Conservation (phyloP, 2,888 invertebrate species). For the Pollenia griseotomentosa region DNA sequence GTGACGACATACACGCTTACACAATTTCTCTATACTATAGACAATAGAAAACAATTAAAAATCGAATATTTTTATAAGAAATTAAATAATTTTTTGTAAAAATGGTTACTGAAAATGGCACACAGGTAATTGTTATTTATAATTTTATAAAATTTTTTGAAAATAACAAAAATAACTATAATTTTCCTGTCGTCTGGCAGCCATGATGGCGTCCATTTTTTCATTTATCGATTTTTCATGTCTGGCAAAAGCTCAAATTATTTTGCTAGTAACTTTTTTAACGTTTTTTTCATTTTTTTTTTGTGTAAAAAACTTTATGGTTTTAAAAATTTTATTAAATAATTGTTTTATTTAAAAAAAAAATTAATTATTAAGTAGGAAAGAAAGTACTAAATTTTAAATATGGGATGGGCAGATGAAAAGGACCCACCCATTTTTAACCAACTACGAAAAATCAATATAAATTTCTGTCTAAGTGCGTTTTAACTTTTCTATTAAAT, state of each 20-base stretch:
- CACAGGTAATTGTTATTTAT: conserved; percentile 80
- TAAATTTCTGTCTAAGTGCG: neutral
- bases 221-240: conserved; percentile 82
- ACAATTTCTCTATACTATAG: conserved; percentile 82
- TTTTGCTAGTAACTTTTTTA: neutral
- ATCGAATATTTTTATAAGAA: conserved; percentile 42
- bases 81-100: conserved; percentile 73
- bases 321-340: too few relatives aligned
- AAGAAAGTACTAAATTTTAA: neutral
- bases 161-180: conserved; percentile 37
- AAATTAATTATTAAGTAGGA: neutral
- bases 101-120: conserved; percentile 85
- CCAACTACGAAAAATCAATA: conserved; percentile 61
- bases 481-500: neutral
- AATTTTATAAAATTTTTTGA: conserved; percentile 8
- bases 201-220: conserved; percentile 83
- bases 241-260: conserved; percentile 52
- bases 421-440: conserved; percentile 74
- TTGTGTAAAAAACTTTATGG: too few relatives aligned
- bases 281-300: too few relatives aligned
- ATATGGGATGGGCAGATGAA: neutral
- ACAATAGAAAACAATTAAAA: conserved; percentile 65
- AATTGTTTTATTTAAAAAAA: neutral
- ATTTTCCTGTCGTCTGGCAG: conserved; percentile 75
- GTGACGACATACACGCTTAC: conserved; percentile 82